Evolutionary conservation across 1,140 invertebrate genomes (phyloP).

Genomic region (Formica selysi): DNA sequence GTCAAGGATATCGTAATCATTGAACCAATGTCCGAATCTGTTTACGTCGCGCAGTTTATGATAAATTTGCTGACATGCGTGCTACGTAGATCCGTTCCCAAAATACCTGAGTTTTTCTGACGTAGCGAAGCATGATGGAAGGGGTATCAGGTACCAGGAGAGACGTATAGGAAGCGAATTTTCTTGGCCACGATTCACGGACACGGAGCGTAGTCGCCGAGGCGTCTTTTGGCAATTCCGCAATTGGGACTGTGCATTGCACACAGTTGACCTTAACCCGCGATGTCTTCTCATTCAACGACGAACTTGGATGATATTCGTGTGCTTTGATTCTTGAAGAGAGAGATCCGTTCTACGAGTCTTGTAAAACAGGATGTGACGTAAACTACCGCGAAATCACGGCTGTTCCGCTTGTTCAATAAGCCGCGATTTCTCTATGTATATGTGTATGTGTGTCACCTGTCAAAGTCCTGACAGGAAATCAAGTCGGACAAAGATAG

Average conservation of each 20-base stretch:
- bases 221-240: conserved; percentile 24
- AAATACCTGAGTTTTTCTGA: conserved; percentile 58
- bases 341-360: not conserved
- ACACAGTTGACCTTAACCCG: conserved; percentile 70
- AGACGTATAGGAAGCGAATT: conserved; percentile 34
- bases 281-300: conserved; percentile 67
- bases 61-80: conserved; percentile 32
- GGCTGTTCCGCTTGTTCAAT: not conserved
- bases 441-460: not conserved
- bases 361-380: conserved; percentile 23
- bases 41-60: conserved; percentile 28
- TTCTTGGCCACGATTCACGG: conserved; percentile 30
- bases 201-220: not conserved
- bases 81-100: conserved; percentile 18
- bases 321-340: not conserved
- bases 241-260: conserved; percentile 30
- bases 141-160: conserved; percentile 20
- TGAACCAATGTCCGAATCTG: not conserved
- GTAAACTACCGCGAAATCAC: conserved; percentile 1
- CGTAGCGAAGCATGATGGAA: not conserved
- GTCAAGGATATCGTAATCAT: not conserved
- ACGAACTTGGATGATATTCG: conserved; percentile 50
- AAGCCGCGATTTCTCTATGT: not conserved
- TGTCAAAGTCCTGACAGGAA: conserved; percentile 31
- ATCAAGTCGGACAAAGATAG: not conserved